Conservation (phyloP, 2,888 invertebrate genomes). For the Parascotia fuliginaria region DNA sequence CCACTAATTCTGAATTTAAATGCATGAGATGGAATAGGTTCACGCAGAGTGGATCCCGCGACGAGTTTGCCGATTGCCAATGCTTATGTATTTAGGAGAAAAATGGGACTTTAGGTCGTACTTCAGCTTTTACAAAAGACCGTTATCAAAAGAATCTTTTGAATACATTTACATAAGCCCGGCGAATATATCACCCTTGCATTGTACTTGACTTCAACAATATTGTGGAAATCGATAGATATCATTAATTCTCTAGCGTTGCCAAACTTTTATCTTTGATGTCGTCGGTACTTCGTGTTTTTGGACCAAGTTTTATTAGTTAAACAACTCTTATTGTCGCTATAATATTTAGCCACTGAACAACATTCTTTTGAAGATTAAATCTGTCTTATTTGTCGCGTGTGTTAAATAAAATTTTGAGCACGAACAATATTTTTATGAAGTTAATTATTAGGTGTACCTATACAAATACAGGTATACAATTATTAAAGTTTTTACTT, state of each 20-base stretch:
- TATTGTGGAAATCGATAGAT: slow-evolving; percentile 41
- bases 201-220: slow-evolving; percentile 45
- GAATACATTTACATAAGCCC: slow-evolving; percentile 56
- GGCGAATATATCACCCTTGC: slow-evolving; percentile 42
- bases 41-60: slow-evolving; percentile 70
- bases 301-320: slow-evolving; percentile 3
- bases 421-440: background rate
- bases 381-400: background rate
- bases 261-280: slow-evolving; percentile 3
- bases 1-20: slow-evolving; percentile 85
- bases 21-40: slow-evolving; percentile 85
- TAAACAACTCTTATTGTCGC: slow-evolving; percentile 1
- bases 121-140: slow-evolving; percentile 64
- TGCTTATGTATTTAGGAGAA: slow-evolving; percentile 79
- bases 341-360: background rate
- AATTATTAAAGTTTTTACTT: background rate
- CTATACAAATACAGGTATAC: background rate
- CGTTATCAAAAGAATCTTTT: slow-evolving; percentile 65
- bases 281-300: background rate
- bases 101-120: slow-evolving; percentile 66
- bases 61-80: slow-evolving; percentile 73
- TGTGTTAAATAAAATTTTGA: background rate
- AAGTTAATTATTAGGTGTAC: too few species aligned
- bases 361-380: slow-evolving; percentile 1
- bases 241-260: slow-evolving; percentile 29